Base-by-base conservation (phyloP, 2,888 invertebrate genomes). In the Patella ulyssiponensis region DNA sequence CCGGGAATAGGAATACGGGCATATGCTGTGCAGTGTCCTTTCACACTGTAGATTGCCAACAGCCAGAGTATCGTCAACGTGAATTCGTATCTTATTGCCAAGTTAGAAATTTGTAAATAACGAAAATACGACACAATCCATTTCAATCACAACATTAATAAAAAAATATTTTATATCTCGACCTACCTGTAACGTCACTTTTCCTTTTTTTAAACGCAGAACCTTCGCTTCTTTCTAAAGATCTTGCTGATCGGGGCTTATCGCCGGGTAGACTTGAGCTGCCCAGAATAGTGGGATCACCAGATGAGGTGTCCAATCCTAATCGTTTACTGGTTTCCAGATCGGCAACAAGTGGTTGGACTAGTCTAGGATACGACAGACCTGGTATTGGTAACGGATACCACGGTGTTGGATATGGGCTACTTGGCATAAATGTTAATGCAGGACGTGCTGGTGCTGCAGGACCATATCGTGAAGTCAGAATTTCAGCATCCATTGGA, bases 361-460 rank as follows among this genome's bases (percentile, higher is more conserved):
- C 89, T 17, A 89, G 80, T 69, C 85, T 85, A 0, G 89, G 89
- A 78, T 86, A 89, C 9, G 88, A 88, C 74, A 88, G 81, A 15
- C 89, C 89, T 1, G 89, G 89, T 23, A 64, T 64, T 72, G 82
- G 81, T 53, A 86, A 75, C 1, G 86, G 84, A 73, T 82, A 86
- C 51, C 84, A 75, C 0, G 82, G 81, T 11, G 82, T 79, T 64
- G 80, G 82, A 74, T 71, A 78, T 53, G 70, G 74, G 14, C 69
- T 69, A 54, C 51, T 27, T 56, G 64, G 72, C 33, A 74, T 33
- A 53, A 53, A 72, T 51, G 54, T 69, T 44, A 77, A 56, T 56
- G n/a, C 71, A n/a, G 23, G 73, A 27, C n/a, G 52, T 15, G 69
- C 51, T 33, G 71, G 74, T 15, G 52, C 71, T 5, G 58, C 51